These are phyloP conservation scores for Sepioteuthis lessoniana DNA, from an alignment of 2,888 invertebrate genomes.

Conservation along the genomic window DNA sequence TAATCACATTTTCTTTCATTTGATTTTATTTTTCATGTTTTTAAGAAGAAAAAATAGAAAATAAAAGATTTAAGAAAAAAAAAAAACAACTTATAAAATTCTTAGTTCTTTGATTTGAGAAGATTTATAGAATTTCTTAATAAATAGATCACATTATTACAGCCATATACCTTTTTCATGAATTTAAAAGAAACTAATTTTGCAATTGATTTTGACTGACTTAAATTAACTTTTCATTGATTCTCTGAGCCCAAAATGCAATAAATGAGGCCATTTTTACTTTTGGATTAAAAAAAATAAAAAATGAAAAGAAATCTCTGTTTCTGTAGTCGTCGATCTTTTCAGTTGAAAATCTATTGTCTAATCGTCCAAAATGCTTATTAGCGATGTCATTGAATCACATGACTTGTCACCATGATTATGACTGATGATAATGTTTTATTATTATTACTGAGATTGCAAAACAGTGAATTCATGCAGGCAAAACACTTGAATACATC, in stretches of 20 bases:
- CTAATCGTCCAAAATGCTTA: conserved; percentile 3
- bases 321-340: neutral
- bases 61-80: no score
- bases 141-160: neutral
- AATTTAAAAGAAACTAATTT: neutral
- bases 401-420: conserved; percentile 33
- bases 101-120: neutral
- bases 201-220: conserved; percentile 23
- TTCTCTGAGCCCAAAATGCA: conserved; percentile 2
- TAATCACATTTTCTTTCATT: neutral
- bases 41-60: no score
- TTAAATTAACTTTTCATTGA: conserved; percentile 9
- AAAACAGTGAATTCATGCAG: neutral
- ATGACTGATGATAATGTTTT: conserved; percentile 1
- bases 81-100: neutral
- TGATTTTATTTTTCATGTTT: neutral
- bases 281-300: neutral
- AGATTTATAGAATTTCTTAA: neutral
- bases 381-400: conserved; percentile 33
- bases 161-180: neutral
- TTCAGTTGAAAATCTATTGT: conserved; percentile 20
- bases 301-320: neutral
- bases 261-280: conserved; percentile 25
- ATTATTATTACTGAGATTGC: neutral
- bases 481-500: conserved; percentile 33